Evolutionary conservation across 2,113 vertebrate genomes (phyloP), one percentile per base, ranked within the genome.

Genomic region (Corynorhinus townsendii): DNA sequence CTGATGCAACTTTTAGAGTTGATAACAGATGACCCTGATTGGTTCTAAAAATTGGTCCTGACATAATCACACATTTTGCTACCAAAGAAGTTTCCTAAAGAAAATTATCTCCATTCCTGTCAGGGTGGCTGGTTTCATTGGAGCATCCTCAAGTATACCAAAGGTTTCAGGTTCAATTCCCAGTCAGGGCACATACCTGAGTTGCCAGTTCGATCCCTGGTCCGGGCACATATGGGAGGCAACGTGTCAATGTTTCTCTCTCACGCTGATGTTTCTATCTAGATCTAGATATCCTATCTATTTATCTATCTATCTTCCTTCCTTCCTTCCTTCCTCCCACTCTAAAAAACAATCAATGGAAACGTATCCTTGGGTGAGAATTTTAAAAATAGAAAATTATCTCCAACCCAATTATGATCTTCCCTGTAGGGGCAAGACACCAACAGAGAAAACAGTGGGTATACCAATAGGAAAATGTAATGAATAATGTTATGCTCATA

Each of bases 21-120:
- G 45, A 54, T 94, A 84, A 85, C 59, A 94, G 68, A 76, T 40
- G 76, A 83, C 77, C 28, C 30, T 87, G n/a, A 40, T 52, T 54
- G 35, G 35, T 91, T 95, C 88, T 91, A 77, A 93, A 97, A 94
- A 69, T 43, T 59, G 84, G 3, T 15, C 76, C 59, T 94, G 71
- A 90, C 45, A 88, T 91, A 85, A 89, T 92, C 93, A 75, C 52
- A 84, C 33, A 54, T 33, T 89, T 47, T 19, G 22, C 82, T 96
- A 87, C 73, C 71, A 90, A 66, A 90, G 54, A 94, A 82, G 7
- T 95, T 84, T 95, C 77, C 84, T 81, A 40, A 91, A 76, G 19
- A 81, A 64, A 87, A 77, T 71, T 71, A 49, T 77, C 15, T 49
- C 33, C 5, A 86, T 59, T 14, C 30, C 66, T 68, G 64, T 30